These are phyloP conservation scores for Cremastinae sp. DNA, from an alignment of 2,888 invertebrate genomes.

Conservation along the genomic window DNA sequence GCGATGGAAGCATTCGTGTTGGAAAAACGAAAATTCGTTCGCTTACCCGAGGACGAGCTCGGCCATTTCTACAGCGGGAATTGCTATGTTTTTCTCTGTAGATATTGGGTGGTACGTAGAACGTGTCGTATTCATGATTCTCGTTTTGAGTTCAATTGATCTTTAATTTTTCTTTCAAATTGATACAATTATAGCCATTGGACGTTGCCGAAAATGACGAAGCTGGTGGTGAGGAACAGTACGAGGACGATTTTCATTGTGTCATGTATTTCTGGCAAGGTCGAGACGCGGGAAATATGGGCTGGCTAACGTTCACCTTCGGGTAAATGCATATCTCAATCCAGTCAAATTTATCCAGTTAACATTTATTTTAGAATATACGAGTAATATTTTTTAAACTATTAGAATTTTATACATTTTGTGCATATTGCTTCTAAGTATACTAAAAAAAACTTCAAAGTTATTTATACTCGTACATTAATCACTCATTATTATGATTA, in stretches of 20 bases:
- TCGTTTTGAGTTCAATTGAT: too few relatives aligned
- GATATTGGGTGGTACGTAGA: slow-evolving; percentile 89
- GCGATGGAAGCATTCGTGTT: slow-evolving; percentile 98
- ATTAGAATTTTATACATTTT: too few relatives aligned
- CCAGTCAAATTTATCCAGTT: neutral
- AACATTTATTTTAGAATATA: neutral
- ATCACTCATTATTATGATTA: too few relatives aligned
- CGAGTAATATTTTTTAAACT: neutral
- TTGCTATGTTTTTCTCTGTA: slow-evolving; percentile 98
- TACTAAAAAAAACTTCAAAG: too few relatives aligned
- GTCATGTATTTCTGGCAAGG: slow-evolving; percentile 99
- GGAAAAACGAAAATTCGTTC: slow-evolving; percentile 98
- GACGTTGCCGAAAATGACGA: slow-evolving; percentile 82
- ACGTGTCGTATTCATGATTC: too few relatives aligned
- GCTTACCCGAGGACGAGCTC: slow-evolving; percentile 96
- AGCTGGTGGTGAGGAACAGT: slow-evolving; percentile 80
- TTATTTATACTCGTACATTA: too few relatives aligned
- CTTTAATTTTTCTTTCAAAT: too few relatives aligned
- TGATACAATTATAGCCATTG: slow-evolving; percentile 69
- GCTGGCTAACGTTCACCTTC: slow-evolving; percentile 99
- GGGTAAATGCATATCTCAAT: slow-evolving; percentile 80
- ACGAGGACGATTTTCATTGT: slow-evolving; percentile 91
- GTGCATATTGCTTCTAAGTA: too few relatives aligned
- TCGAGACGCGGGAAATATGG: slow-evolving; percentile 98
- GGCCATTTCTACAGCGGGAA: slow-evolving; percentile 96